Evolutionary conservation across 2,888 invertebrate species (phyloP).

Genomic region (Eilema caniola): DNA sequence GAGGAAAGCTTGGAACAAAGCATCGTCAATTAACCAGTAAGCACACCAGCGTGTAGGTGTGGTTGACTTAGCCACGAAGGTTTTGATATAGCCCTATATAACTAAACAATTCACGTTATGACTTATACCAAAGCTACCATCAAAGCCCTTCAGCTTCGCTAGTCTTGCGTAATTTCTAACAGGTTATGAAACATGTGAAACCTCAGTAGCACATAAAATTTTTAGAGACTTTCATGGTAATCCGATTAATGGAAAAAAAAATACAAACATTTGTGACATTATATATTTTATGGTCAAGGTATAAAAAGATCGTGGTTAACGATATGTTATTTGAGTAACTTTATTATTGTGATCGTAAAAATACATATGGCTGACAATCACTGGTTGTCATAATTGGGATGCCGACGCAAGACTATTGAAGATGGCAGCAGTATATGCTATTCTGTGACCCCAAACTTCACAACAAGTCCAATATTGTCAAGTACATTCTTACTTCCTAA

Average conservation of each 20-base stretch:
- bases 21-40: no score
- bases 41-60: no score
- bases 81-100: not conserved
- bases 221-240: conserved; percentile 34
- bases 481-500: no score
- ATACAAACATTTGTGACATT: conserved; percentile 34
- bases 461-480: no score
- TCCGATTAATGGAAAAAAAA: conserved; percentile 34
- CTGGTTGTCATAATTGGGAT: no score
- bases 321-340: conserved; percentile 28
- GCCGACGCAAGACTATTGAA: no score
- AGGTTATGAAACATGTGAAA: conserved; percentile 12
- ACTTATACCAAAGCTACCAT: not conserved
- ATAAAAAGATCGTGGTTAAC: conserved; percentile 33
- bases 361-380: not conserved
- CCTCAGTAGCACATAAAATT: conserved; percentile 19
- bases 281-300: conserved; percentile 39
- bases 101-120: not conserved
- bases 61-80: no score
- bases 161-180: conserved; percentile 8
- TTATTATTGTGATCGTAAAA: conserved; percentile 39
- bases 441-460: no score
- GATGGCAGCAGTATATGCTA: no score
- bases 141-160: not conserved
- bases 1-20: no score